Percentiles rank a stretch among this genome's conserved stretches.
phyloP scores from a whole-genome alignment of 2,797 vertebrate species.

The Pantherophis alleghaniensis region DNA sequence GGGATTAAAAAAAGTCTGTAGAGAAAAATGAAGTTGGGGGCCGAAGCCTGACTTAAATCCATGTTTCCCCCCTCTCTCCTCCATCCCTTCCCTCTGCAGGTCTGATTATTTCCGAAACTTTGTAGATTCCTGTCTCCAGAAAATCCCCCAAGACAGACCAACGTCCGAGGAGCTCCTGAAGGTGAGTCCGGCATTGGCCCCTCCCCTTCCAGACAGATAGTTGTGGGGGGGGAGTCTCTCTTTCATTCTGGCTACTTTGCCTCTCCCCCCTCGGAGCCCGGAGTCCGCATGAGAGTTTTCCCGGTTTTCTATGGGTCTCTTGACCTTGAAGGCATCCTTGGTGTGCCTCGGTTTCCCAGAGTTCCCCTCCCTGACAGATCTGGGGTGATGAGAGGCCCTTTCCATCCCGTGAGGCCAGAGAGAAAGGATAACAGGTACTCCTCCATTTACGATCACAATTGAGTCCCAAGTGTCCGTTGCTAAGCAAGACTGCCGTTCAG shows the following conservation, averaged over 20 bases:
- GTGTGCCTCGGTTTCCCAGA: background rate
- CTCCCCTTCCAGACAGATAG: background rate
- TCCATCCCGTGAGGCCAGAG: background rate
- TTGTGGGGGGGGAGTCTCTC: too few relatives aligned
- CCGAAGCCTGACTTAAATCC: constrained; percentile 7
- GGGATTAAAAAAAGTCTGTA: background rate
- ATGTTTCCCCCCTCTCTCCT: background rate
- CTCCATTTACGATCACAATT: too few relatives aligned
- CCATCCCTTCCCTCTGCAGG: constrained; percentile 73
- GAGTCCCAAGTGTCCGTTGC: too few relatives aligned
- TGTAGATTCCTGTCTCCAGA: constrained; percentile 99
- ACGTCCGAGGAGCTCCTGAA: constrained; percentile 98
- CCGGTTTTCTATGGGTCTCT: background rate
- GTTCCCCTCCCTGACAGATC: background rate
- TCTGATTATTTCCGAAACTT: constrained; percentile 99
- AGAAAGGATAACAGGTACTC: background rate
- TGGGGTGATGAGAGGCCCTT: background rate
- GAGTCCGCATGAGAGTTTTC: background rate
- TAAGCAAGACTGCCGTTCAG: too few relatives aligned
- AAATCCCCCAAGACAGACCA: constrained; percentile 97
- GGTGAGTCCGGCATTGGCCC: constrained; percentile 69
- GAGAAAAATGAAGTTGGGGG: background rate
- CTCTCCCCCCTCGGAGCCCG: background rate
- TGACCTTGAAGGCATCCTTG: background rate
- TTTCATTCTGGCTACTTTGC: background rate